Evolutionary conservation across 2,797 vertebrate genomes (phyloP).

Genomic region (Amniataba percoides): DNA sequence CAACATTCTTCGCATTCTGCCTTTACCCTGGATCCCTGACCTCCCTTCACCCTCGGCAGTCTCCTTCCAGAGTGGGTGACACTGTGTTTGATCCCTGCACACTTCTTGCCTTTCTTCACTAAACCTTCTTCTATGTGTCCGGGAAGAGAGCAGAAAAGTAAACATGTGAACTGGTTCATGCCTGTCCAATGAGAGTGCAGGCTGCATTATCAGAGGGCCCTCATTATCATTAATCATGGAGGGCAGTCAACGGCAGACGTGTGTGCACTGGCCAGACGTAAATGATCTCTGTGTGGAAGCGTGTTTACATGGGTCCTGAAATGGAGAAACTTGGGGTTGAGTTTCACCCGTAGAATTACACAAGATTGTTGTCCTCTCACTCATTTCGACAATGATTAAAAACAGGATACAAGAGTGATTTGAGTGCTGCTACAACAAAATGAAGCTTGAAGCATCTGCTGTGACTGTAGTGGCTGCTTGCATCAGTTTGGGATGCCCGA

Average conservation of each 20-base stretch:
- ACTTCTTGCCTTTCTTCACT: slow-evolving; percentile 44
- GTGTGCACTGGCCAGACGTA: neutral
- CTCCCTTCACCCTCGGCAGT: slow-evolving; percentile 58
- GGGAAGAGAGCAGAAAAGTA: slow-evolving; percentile 24
- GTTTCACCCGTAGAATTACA: slow-evolving; percentile 10
- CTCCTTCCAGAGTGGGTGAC: slow-evolving; percentile 43
- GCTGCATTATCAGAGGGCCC: slow-evolving; percentile 23
- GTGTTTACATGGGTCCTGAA: slow-evolving; percentile 15
- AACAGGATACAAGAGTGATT: slow-evolving; percentile 12
- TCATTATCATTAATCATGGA: slow-evolving; percentile 50
- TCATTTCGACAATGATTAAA: slow-evolving; percentile 15
- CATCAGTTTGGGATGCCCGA: slow-evolving; percentile 12
- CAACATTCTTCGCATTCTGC: slow-evolving; percentile 77
- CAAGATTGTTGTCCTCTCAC: neutral
- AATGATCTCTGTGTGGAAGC: slow-evolving; percentile 6
- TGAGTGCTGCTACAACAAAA: neutral
- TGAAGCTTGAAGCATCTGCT: neutral
- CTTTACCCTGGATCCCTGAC: slow-evolving; percentile 66
- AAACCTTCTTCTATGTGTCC: neutral
- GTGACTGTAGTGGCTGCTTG: neutral
- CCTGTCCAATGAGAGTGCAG: slow-evolving; percentile 15
- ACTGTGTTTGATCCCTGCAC: slow-evolving; percentile 47
- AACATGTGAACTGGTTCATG: slow-evolving; percentile 38
- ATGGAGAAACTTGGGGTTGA: neutral
- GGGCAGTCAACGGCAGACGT: neutral